Base-by-base conservation (phyloP, 2,113 vertebrate species). In the Amia ocellicauda region DNA sequence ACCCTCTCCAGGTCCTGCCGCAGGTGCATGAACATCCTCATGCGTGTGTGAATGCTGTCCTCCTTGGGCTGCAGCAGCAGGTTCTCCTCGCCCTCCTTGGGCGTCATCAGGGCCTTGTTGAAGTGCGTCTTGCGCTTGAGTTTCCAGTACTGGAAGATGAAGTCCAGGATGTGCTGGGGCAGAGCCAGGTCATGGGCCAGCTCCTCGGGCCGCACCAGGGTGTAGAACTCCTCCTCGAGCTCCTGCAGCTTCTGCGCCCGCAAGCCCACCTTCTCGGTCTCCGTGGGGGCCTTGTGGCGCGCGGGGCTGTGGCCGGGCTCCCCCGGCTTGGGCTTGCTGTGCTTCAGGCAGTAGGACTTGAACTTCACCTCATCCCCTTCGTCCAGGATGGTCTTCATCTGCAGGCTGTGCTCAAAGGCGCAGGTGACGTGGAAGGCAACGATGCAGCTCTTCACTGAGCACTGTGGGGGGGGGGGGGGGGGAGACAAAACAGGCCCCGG, bases 371-470 rank as follows among this genome's bases (percentile, higher is more conserved):
- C 94, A 36, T 99, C 97, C 0, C 92, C 95, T 1, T 98, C 95
- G 20, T 98, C 97, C 71, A 99, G 83, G 79, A 94, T 94, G 62
- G 97, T 98, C 82, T 98, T 98, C 96, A 99, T 97, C 83, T 99
- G 96, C 62, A 99, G 87, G 74, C 71, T 94, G 83, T 98, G 93
- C 88, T 98, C 94, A 65, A 99, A 99, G 78, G 97, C 97, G 74
- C 97, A 99, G n/a, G 97, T 98, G 80, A 99, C 97, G n/a, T 98
- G 95, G 84, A 99, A 99, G 61, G 97, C 96, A 66, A 89, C 97
- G 68, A 94, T 98, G 79, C 97, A 99, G 81, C 93, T 99, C 86
- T 97, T 98, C 58, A 99, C 93, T 0, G 96, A 99, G 79, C 97
- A 99, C 97, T 99, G 71, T 1, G 64, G 66, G 28, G 36, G 17